Base-by-base conservation (phyloP, 2,113 vertebrate genomes). In the Ranitomeya variabilis region DNA sequence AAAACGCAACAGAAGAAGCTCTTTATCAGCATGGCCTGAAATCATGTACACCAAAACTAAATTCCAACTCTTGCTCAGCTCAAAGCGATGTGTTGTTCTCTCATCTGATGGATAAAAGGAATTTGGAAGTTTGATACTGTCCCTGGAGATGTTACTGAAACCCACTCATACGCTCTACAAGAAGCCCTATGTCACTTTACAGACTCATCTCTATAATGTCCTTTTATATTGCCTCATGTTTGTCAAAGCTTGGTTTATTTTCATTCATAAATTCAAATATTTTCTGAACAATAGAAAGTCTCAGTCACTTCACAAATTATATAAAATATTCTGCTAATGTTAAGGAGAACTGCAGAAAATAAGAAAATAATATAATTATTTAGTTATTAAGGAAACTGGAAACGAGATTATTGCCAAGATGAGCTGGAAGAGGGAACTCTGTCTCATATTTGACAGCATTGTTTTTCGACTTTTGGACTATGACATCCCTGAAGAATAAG, bases 11-110 rank as follows among this genome's bases (percentile, higher is more conserved):
- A 96, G 96, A 96, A 95, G 93, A 93, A 90, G 92, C 90, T 93
- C 95, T 97, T 98, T 97, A 98, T 97, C 97, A 98, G 97, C 97
- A 96, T 96, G 97, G 97, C 96, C 97, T 90, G 90, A 91, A 94
- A 95, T 96, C 95, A 93, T 91, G 95, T 94, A 93, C 93, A 92
- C 90, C 89, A 31, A 91, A 94, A 93, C 92, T 91, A 90, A 78
- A 93, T 93, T 90, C 93, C 88, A 93, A 37, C 93, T 93, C 92
- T 91, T 77, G 90, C 87, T 94, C 80, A 90, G 89, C 95, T 97
- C 95, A 99, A 97, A 98, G 96, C 96, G 91, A 81, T 89, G 91
- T 91, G 95, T 97, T 98, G 96, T 98, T 97, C 96, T 97, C 95
- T 92, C 95, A 92, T 96, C 95, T 92, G 94, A 95, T 94, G 94